Conservation (phyloP, 2,113 vertebrate species). For the Reinhardtius hippoglossoides region DNA sequence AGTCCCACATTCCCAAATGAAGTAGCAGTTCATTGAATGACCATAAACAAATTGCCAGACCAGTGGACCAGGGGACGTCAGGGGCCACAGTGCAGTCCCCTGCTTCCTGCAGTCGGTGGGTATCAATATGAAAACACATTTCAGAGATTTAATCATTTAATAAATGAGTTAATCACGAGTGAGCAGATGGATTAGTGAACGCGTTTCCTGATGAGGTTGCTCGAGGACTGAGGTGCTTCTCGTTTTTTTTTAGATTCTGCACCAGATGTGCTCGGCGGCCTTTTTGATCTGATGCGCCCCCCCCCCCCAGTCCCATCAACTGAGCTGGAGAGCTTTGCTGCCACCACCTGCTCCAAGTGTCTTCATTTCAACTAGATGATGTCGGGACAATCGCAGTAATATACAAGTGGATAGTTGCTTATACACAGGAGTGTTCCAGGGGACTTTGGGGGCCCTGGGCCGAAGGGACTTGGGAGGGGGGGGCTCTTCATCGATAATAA, state of each 20-base stretch:
- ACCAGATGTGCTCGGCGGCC: not conserved
- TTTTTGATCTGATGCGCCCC: not conserved
- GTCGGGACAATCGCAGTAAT: too few species aligned
- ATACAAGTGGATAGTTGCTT: too few species aligned
- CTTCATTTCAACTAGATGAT: not conserved
- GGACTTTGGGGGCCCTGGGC: too few species aligned
- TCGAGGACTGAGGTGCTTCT: not conserved
- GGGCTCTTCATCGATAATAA: too few species aligned
- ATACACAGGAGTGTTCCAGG: too few species aligned
- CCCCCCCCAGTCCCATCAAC: not conserved
- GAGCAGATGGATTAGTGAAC: not conserved
- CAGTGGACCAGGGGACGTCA: not conserved
- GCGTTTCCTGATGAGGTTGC: not conserved
- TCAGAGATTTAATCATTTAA: not conserved
- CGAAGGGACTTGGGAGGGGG: too few species aligned
- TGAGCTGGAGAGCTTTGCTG: not conserved
- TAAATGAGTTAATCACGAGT: not conserved
- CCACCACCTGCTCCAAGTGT: slow-evolving; percentile 2
- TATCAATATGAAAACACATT: not conserved
- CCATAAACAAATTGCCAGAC: not conserved
- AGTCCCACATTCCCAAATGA: not conserved
- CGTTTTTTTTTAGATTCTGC: too few species aligned
- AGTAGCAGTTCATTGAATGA: not conserved
- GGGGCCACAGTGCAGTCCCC: not conserved
- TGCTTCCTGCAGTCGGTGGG: too few species aligned